These are phyloP conservation scores for Carapus acus DNA, from an alignment of 2,797 vertebrate species.

Conservation along the genomic window DNA sequence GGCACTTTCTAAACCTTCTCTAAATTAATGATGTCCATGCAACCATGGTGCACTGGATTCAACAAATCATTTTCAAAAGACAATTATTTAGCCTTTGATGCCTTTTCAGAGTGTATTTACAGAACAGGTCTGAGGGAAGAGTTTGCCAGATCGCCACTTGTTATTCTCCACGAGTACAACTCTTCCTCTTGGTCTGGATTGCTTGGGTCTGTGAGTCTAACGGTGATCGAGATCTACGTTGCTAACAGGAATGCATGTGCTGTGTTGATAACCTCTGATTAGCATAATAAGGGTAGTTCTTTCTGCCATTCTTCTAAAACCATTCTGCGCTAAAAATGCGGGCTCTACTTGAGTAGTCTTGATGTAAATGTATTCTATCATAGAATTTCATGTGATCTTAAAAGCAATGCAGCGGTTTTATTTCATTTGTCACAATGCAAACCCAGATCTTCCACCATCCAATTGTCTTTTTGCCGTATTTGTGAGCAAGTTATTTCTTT, in stretches of 20 bases:
- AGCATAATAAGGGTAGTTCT: conserved; percentile 5
- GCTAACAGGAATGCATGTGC: conserved; percentile 15
- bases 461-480: no score
- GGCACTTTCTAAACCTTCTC: conserved; percentile 53
- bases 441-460: no score
- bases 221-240: conserved; percentile 36
- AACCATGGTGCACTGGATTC: conserved; percentile 40
- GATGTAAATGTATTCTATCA: background rate
- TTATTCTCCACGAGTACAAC: conserved; percentile 48
- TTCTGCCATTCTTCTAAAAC: conserved; percentile 5
- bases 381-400: conserved; percentile 1
- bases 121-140: conserved; percentile 49
- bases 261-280: conserved; percentile 18
- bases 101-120: conserved; percentile 56
- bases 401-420: no score
- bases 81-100: conserved; percentile 58
- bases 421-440: no score
- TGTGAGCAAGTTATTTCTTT: no score
- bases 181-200: conserved; percentile 35
- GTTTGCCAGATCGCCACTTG: conserved; percentile 63
- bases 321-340: background rate
- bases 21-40: conserved; percentile 52
- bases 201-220: conserved; percentile 25
- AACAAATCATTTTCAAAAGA: conserved; percentile 54
- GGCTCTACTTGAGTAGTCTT: background rate